Evolutionary conservation across 2,113 vertebrate genomes (phyloP), one percentile per base, ranked within the genome.

Genomic region (Anoplopoma fimbria): DNA sequence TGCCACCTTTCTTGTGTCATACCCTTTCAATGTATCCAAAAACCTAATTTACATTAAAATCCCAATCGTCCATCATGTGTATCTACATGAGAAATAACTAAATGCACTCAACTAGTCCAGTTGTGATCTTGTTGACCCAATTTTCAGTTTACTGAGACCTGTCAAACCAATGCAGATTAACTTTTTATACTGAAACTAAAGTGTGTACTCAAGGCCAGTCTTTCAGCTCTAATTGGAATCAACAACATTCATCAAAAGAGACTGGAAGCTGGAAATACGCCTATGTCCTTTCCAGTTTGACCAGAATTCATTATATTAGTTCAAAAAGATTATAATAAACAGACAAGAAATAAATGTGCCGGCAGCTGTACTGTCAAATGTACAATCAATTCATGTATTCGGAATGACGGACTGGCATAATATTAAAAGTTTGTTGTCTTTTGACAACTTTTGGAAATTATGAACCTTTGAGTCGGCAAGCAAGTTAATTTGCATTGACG

Each of bases 161-260:
- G 15, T 31, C 49, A 68, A 67, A 42, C 25, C 58, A 9, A 21
- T 81, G 31, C 36, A 60, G 45, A 34, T 81, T n/a, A 62, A 25
- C 61, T 71, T 12, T 29, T 71, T 82, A 31, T 29, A 68, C 23
- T 62, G 13, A 70, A 55, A 42, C 71, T 33, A 19, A 31, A 23
- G 15, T 2, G 19, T 60, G 25, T 47, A 29, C 38, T 42, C 23
- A 62, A 3, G 2, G 27, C 14, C 74, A 65, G 53, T 25, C 42
- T 85, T 70, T 69, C 36, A 83, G 57, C 49, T 79, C 36, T 77
- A 83, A 85, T 61, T 72, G 33, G 51, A 83, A 60, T n/a, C 34
- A 55, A n/a, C 17, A 68, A 7, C 60, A 77, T 15, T 76, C 25
- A 33, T 51, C 34, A 82, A 38, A 64, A 31, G 51, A 65, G 4